These are phyloP conservation scores for Drosophila kanekoi DNA, from an alignment of 2,888 invertebrate genomes.

Conservation along the genomic window DNA sequence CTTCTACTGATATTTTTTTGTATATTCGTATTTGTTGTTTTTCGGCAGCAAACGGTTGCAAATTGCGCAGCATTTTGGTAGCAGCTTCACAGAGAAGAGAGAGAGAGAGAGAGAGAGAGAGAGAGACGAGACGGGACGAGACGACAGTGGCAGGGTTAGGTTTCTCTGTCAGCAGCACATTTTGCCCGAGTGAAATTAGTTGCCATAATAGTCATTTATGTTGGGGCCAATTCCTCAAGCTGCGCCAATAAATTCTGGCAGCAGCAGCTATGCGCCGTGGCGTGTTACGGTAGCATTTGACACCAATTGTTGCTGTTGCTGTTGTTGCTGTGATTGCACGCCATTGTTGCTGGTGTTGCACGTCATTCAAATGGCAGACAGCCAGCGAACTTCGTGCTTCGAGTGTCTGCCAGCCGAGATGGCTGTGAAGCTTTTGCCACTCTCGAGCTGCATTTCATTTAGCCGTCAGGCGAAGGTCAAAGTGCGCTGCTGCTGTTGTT, in stretches of 20 bases:
- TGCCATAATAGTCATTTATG: constrained; percentile 48
- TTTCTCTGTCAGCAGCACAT: constrained; percentile 31
- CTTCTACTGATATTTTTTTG: constrained; percentile 15
- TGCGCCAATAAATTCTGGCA: constrained; percentile 51
- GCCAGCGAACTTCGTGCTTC: constrained; percentile 78
- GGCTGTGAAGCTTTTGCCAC: constrained; percentile 40
- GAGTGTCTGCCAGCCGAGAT: constrained; percentile 57
- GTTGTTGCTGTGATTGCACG: constrained; percentile 64
- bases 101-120: constrained; percentile 19
- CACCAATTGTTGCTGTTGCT: constrained; percentile 75
- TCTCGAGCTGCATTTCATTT: constrained; percentile 59
- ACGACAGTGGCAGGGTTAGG: not conserved
- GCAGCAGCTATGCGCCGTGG: constrained; percentile 43
- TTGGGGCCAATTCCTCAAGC: constrained; percentile 56
- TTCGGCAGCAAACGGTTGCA: constrained; percentile 81
- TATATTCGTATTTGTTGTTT: constrained; percentile 12
- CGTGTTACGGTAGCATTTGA: constrained; percentile 76
- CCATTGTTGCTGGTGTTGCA: constrained; percentile 71
- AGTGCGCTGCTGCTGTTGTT: constrained; percentile 43
- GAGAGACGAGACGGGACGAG: too few species aligned
- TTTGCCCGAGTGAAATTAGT: constrained; percentile 67
- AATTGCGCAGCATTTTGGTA: constrained; percentile 62
- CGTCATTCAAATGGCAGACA: constrained; percentile 82
- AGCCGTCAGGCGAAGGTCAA: constrained; percentile 72
- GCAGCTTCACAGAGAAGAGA: constrained; percentile 44